A percentile compares a stretch with the other conserved stretches of the same genome.
These are phyloP conservation scores for Graphium colonna DNA, from an alignment of 2,888 invertebrate genomes.

Conservation along the genomic window DNA sequence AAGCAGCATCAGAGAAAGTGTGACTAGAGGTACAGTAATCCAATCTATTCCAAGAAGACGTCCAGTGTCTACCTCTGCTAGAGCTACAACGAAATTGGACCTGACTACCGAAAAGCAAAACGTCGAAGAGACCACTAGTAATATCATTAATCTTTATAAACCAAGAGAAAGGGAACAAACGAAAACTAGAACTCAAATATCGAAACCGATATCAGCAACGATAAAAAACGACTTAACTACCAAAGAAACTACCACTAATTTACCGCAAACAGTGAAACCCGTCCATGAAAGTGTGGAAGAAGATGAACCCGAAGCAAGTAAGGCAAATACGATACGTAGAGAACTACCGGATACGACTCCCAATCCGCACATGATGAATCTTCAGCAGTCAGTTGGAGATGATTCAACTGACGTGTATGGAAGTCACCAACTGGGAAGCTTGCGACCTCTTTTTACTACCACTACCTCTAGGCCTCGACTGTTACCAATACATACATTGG, in stretches of 20 bases:
- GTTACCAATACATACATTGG: slow-evolving; percentile 72
- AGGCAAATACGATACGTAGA: slow-evolving; percentile 81
- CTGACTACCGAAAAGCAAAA: slow-evolving; percentile 47
- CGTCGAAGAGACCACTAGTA: slow-evolving; percentile 55
- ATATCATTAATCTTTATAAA: slow-evolving; percentile 56
- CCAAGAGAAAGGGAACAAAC: slow-evolving; percentile 56
- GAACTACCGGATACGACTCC: slow-evolving; percentile 81
- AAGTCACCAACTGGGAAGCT: slow-evolving; percentile 81
- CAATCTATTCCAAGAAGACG: slow-evolving; percentile 82
- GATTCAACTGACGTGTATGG: slow-evolving; percentile 86
- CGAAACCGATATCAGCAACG: slow-evolving; percentile 54
- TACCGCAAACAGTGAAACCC: slow-evolving; percentile 69
- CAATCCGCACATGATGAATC: slow-evolving; percentile 76
- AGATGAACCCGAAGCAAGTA: slow-evolving; percentile 59
- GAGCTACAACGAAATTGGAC: slow-evolving; percentile 48
- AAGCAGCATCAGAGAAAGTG: slow-evolving; percentile 54
- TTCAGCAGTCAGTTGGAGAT: slow-evolving; percentile 81
- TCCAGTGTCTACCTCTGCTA: slow-evolving; percentile 49
- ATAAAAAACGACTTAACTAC: slow-evolving; percentile 59
- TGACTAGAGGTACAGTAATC: slow-evolving; percentile 82
- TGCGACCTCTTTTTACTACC: slow-evolving; percentile 84
- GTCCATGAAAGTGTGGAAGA: slow-evolving; percentile 74
- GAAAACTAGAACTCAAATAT: slow-evolving; percentile 53
- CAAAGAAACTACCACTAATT: slow-evolving; percentile 63
- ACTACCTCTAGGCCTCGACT: slow-evolving; percentile 79